Percentiles rank a stretch among this genome's conserved stretches.
Conservation (phyloP, 1,140 invertebrate genomes). For the Chionoecetes opilio region DNA sequence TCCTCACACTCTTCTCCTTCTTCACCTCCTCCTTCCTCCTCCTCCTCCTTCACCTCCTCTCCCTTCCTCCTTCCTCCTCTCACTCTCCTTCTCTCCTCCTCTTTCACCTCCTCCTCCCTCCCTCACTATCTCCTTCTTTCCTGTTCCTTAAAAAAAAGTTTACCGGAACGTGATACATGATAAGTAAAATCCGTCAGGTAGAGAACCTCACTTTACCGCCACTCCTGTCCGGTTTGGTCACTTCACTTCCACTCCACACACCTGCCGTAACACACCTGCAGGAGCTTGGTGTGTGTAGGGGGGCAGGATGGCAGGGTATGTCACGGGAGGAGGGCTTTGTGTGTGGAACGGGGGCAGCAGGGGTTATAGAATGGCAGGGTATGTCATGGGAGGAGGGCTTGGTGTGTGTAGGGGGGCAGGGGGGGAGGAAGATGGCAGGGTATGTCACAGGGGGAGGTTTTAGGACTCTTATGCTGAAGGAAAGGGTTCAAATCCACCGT, state of each 20-base stretch:
- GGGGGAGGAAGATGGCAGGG: too few species aligned
- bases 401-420: too few species aligned
- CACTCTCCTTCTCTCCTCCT: background rate
- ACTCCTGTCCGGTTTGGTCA: slow-evolving; percentile 3
- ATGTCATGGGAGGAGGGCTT: too few species aligned
- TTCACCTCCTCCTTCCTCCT: background rate
- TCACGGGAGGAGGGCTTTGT: too few species aligned
- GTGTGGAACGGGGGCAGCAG: too few species aligned
- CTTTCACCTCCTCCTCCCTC: background rate
- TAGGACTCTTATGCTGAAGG: too few species aligned
- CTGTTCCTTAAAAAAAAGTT: too few species aligned
- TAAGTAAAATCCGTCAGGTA: background rate
- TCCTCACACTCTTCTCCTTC: background rate
- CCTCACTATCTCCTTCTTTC: background rate
- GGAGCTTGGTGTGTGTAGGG: too few species aligned
- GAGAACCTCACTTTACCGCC: background rate
- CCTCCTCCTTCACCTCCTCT: background rate
- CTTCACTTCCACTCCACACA: background rate
- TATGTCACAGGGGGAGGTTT: too few species aligned
- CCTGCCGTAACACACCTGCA: background rate
- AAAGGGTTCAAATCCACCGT: too few species aligned
- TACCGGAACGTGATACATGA: background rate
- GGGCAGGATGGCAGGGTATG: too few species aligned
- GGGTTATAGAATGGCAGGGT: too few species aligned
- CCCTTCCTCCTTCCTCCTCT: background rate